These are phyloP conservation scores for Gobionotothen gibberifrons DNA, from an alignment of 2,797 vertebrate genomes.

Conservation along the genomic window DNA sequence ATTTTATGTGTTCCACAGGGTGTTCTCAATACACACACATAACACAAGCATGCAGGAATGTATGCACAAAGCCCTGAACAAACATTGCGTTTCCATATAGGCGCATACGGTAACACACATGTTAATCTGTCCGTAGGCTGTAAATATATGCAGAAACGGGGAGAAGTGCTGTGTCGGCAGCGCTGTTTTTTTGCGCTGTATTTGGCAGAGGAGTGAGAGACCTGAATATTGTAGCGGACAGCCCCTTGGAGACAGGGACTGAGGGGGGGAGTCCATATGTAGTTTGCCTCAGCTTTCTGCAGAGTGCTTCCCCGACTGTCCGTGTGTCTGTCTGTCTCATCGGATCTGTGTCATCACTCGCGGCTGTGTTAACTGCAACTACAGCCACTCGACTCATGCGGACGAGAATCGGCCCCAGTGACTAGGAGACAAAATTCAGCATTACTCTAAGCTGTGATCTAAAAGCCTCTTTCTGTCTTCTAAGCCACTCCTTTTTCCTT, in stretches of 20 bases:
- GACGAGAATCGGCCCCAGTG: conserved; percentile 85
- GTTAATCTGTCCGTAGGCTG: conserved; percentile 58
- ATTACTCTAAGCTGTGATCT: conserved; percentile 71
- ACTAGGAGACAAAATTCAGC: conserved; percentile 81
- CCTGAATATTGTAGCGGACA: conserved; percentile 65
- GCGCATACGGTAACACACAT: conserved; percentile 21
- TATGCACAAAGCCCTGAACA: conserved; percentile 21
- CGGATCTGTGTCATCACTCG: conserved; percentile 93
- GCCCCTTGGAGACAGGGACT: conserved; percentile 53
- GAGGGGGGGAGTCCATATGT: conserved; percentile 36
- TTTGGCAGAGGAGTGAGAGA: conserved; percentile 62
- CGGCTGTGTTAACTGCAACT: conserved; percentile 91
- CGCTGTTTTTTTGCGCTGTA: conserved; percentile 25
- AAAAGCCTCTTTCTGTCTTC: conserved; percentile 61
- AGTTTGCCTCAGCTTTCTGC: conserved; percentile 56
- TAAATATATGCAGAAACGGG: conserved; percentile 52
- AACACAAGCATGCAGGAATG: conserved; percentile 11
- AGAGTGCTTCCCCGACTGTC: conserved; percentile 55
- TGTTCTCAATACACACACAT: conserved; percentile 70
- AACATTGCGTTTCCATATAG: conserved; percentile 29
- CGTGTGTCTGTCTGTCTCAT: conserved; percentile 85
- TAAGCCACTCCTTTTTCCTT: conserved; percentile 58
- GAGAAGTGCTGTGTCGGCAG: conserved; percentile 35
- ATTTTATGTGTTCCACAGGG: conserved; percentile 89
- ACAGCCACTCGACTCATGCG: conserved; percentile 82